Percentiles rank a stretch among this genome's conserved stretches.
Evolutionary conservation across 2,113 vertebrate species (phyloP).

Genomic region (Ciconia maguari): DNA sequence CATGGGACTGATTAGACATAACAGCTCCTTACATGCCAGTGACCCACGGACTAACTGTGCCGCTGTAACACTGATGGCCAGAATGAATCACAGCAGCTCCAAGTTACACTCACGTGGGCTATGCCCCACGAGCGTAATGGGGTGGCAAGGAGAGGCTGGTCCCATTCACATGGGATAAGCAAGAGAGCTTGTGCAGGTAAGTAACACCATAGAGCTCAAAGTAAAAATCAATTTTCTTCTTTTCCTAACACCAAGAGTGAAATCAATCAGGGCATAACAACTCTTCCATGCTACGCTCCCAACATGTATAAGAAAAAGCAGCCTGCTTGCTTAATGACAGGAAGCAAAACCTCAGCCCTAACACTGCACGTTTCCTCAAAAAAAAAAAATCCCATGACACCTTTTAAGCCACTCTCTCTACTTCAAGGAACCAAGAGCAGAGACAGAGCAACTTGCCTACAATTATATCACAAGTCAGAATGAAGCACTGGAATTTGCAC

Average conservation of each 20-base stretch:
- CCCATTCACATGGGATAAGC: rapidly evolving
- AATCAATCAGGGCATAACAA: constrained; percentile 29
- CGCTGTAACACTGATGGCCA: not conserved
- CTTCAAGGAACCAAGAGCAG: not conserved
- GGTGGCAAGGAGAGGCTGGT: not conserved
- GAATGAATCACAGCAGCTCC: not conserved
- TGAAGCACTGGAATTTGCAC: not conserved
- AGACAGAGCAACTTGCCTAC: not conserved
- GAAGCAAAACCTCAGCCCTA: not conserved
- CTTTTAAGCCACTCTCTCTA: not conserved
- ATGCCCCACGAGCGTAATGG: rapidly evolving
- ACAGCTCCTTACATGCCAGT: not conserved
- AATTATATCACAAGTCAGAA: not conserved
- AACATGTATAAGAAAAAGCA: not conserved
- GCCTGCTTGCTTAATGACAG: not conserved
- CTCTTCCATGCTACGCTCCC: not conserved
- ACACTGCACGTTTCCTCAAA: not conserved
- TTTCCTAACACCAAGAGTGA: not conserved
- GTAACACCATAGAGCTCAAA: not conserved
- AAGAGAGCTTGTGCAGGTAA: not conserved
- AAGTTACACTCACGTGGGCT: not conserved
- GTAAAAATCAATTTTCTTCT: constrained; percentile 29
- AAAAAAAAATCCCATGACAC: not conserved
- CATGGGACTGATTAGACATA: constrained; percentile 5
- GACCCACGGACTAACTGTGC: constrained; percentile 24